Evolutionary conservation across 2,797 vertebrate genomes (phyloP), one percentile per base, ranked within the genome.

Genomic region (Enteromius afrohamiltoni): DNA sequence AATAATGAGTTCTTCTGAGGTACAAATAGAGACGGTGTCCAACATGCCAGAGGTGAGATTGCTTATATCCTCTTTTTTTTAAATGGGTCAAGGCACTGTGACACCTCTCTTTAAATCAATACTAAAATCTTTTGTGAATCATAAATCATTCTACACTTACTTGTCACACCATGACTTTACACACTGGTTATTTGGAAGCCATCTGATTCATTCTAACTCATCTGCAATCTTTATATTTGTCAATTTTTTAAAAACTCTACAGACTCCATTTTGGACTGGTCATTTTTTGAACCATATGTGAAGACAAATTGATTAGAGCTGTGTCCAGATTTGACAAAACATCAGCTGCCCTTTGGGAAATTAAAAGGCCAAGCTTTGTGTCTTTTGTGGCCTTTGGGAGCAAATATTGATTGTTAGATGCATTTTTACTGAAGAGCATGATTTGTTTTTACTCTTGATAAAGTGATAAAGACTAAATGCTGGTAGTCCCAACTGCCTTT

Each of bases 1-100:
- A 3, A 93, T 96, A 73, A 93, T 93, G 91, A 95, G 94, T 91
- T 97, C 96, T 91, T 97, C 97, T 0, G 98, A 99, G 2, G 96
- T 98, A 81, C 97, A 96, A 88, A 82, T 97, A 34, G 98, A 99
- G 84, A 93, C 95, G 84, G 93, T 97, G 86, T 91, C 95, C 0
- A 96, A 97, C 0, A 91, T 98, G 83, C 95, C 96, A 0, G 98
- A 98, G 34, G 98, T 99, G 79, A 83, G 84, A 47, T 45, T 64
- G 19, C 60, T 34, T n/a, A 49, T 67, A n/a, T 67, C 3, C 45
- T 65, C 21, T 37, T 17, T 17, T 49, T 11, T 34, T 21, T 55
- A 3, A 37, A 4, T 6, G 1, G 9, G 26, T 49, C 14, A 31
- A 47, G 16, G 11, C 17, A 45, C 55, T 71, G 19, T 58, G 23